Evolutionary conservation across 2,797 vertebrate genomes (phyloP).

Genomic region (Cyprinodon diabolis): DNA sequence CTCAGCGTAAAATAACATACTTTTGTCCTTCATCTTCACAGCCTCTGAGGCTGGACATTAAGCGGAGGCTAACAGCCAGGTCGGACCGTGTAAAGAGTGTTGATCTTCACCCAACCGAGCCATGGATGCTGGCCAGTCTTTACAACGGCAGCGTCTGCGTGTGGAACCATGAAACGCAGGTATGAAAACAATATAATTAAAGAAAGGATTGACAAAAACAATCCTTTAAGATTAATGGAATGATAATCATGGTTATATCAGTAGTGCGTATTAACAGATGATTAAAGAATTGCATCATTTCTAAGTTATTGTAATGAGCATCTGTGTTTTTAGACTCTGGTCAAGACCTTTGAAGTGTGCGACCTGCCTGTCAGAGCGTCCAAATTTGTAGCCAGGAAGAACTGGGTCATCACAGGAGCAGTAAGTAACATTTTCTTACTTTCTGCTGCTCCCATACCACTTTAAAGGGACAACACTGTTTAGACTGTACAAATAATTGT

Average conservation of each 20-base stretch:
- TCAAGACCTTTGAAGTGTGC: conserved; percentile 99
- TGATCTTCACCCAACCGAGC: conserved; percentile 95
- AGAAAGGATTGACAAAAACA: not conserved
- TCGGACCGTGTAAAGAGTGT: conserved; percentile 98
- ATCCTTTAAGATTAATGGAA: not conserved
- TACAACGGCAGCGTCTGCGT: conserved; percentile 99
- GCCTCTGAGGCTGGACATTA: conserved; percentile 99
- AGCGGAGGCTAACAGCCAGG: conserved; percentile 94
- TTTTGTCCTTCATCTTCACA: conserved; percentile 47
- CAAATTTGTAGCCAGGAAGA: conserved; percentile 97
- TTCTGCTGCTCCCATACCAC: not conserved
- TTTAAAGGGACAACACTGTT: not conserved
- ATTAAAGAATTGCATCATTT: no score
- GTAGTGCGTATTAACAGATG: no score
- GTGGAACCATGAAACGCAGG: conserved; percentile 99
- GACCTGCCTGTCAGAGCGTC: conserved; percentile 96
- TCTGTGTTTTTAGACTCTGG: conserved; percentile 85
- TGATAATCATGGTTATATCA: not conserved
- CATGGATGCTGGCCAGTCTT: conserved; percentile 98
- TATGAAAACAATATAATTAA: conserved; percentile 44
- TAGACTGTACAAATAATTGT: not conserved
- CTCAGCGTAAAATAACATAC: not conserved
- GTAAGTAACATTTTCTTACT: conserved; percentile 79
- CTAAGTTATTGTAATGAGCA: not conserved
- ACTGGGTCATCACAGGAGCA: conserved; percentile 98